Conservation (phyloP, 1,140 invertebrate species). For the Adoxophyes honmai region DNA sequence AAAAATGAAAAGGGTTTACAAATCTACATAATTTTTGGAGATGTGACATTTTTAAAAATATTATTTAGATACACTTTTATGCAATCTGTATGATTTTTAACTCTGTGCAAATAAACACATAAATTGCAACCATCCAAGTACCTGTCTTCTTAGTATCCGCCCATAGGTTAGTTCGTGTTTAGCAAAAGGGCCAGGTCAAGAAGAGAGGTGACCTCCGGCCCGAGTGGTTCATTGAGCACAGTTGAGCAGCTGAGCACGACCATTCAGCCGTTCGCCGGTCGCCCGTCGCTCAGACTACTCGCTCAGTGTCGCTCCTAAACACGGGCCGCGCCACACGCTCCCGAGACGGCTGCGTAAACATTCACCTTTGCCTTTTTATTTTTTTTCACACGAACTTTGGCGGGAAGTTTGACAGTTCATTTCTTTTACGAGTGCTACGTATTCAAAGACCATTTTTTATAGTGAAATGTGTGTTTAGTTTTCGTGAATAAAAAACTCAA, state of each 20-base stretch:
- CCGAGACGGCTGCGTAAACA: slow-evolving; percentile 42
- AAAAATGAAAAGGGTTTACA: too few species aligned
- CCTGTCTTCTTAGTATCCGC: too few species aligned
- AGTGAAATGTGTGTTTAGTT: slow-evolving; percentile 55
- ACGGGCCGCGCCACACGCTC: slow-evolving; percentile 67
- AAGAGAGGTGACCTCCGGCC: slow-evolving; percentile 64
- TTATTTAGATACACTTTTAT: too few species aligned
- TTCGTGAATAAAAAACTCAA: slow-evolving; percentile 35
- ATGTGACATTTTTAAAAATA: too few species aligned
- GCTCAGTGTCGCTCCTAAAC: slow-evolving; percentile 65
- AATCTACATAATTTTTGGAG: too few species aligned
- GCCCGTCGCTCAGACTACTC: slow-evolving; percentile 25
- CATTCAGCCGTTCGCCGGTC: slow-evolving; percentile 51
- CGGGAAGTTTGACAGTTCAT: slow-evolving; percentile 57
- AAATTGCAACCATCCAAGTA: too few species aligned
- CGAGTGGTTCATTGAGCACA: slow-evolving; percentile 70
- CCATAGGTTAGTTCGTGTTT: neutral
- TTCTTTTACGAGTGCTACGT: slow-evolving; percentile 21
- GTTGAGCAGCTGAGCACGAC: slow-evolving; percentile 52
- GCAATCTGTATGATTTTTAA: too few species aligned
- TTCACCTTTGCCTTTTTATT: slow-evolving; percentile 41
- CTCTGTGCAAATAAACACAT: too few species aligned
- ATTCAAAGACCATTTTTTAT: slow-evolving; percentile 18
- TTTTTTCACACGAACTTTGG: slow-evolving; percentile 35
- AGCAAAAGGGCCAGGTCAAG: slow-evolving; percentile 38